Conservation (phyloP, 2,888 invertebrate species). For the Thyatira batis region DNA sequence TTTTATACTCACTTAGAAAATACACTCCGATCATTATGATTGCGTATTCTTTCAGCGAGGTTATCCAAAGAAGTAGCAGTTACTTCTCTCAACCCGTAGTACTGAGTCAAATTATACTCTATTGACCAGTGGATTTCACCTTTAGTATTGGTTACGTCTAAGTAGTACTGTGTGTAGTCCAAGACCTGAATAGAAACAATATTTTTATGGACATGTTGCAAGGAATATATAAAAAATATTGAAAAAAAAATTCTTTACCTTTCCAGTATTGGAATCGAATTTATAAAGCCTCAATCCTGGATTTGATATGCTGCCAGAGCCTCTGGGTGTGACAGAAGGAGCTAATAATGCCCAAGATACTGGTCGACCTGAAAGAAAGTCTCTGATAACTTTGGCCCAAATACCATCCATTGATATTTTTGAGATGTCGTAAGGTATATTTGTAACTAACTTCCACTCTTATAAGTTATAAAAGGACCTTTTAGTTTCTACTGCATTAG, state of each 20-base stretch:
- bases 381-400: conserved; percentile 10
- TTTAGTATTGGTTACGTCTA: conserved; percentile 88
- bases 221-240: too few relatives aligned
- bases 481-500: too few relatives aligned
- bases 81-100: conserved; percentile 91
- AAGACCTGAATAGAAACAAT: conserved; percentile 82
- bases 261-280: conserved; percentile 93
- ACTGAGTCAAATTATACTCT: conserved; percentile 93
- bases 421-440: too few relatives aligned
- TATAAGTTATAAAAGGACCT: too few relatives aligned
- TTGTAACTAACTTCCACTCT: too few relatives aligned
- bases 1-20: conserved; percentile 86
- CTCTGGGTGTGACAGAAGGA: conserved; percentile 94
- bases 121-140: conserved; percentile 90
- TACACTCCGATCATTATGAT: conserved; percentile 84
- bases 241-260: conserved; percentile 75
- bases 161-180: conserved; percentile 95
- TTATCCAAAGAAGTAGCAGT: conserved; percentile 89
- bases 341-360: conserved; percentile 94
- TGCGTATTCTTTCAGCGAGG: conserved; percentile 90
- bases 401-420: too few relatives aligned
- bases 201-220: neutral
- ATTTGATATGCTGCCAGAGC: conserved; percentile 92
- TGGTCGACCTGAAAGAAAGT: conserved; percentile 85
- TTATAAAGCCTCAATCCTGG: conserved; percentile 95